Percentiles rank a stretch among this genome's conserved stretches.
Evolutionary conservation across 1,140 invertebrate species (phyloP).

Genomic region (Cardiocondyla obscurior): DNA sequence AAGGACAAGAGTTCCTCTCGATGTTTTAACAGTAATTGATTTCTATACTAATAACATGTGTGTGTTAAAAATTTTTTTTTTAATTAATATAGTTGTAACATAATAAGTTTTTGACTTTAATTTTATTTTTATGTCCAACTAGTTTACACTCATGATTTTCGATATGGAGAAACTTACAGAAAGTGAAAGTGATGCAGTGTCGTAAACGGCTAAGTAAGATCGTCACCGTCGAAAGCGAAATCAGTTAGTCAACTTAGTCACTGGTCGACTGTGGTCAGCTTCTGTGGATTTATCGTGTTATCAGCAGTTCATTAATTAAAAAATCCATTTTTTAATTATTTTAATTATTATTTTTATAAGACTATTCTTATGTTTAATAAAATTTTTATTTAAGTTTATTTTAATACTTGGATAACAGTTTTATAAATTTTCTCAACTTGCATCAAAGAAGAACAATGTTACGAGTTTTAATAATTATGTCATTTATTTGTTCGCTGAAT

Average conservation of each 20-base stretch:
- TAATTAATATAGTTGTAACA: conserved; percentile 1
- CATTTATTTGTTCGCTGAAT: neutral
- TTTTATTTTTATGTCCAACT: neutral
- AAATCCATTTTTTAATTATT: neutral
- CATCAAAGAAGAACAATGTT: neutral
- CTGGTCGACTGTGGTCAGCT: neutral
- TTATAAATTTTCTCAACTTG: neutral
- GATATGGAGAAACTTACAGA: conserved; percentile 43
- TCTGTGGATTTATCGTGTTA: neutral
- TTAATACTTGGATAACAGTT: neutral
- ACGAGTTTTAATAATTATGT: neutral
- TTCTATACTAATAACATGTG: neutral
- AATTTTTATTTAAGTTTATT: no score
- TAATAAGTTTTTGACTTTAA: neutral
- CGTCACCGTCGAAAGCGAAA: conserved; percentile 10
- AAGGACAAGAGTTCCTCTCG: no score
- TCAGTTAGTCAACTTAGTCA: conserved; percentile 49
- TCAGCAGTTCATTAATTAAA: neutral
- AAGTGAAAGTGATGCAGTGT: conserved; percentile 74
- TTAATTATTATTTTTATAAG: neutral
- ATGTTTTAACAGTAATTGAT: neutral
- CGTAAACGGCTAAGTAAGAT: conserved; percentile 63
- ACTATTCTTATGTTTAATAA: no score
- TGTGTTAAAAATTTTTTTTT: neutral
- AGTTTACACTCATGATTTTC: neutral